These are phyloP conservation scores for Anniella stebbinsi DNA, from an alignment of 2,797 vertebrate species.

Conservation along the genomic window DNA sequence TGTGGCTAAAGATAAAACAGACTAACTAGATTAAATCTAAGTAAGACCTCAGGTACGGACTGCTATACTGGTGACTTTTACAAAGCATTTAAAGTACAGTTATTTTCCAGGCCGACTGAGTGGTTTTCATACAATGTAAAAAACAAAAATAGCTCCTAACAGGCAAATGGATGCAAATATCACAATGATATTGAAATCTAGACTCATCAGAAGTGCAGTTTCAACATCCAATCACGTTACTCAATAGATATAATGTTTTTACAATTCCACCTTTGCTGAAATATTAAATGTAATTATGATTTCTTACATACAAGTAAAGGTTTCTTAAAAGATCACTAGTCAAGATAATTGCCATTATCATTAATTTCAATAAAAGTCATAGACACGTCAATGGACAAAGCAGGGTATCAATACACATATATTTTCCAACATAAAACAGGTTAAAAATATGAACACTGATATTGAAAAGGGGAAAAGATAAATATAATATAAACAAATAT, in stretches of 20 bases:
- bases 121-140: not conserved
- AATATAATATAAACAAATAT: too few relatives aligned
- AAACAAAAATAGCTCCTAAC: not conserved
- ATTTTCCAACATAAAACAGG: too few relatives aligned
- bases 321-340: not conserved
- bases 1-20: not conserved
- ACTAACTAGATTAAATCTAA: not conserved
- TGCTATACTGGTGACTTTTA: not conserved
- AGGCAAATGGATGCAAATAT: not conserved
- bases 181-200: not conserved
- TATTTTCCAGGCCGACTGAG: not conserved
- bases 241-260: too few relatives aligned
- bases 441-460: too few relatives aligned
- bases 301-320: not conserved
- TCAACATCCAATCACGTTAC: too few relatives aligned
- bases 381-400: too few relatives aligned
- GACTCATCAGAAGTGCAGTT: too few relatives aligned
- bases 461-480: too few relatives aligned
- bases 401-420: too few relatives aligned
- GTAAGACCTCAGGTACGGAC: not conserved
- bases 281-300: not conserved
- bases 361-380: too few relatives aligned
- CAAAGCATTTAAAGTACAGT: not conserved
- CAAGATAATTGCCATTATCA: not conserved
- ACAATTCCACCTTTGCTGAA: not conserved